Evolutionary conservation across 2,797 vertebrate genomes (phyloP), one percentile per base, ranked within the genome.

Genomic region (Steatocranus sp.): DNA sequence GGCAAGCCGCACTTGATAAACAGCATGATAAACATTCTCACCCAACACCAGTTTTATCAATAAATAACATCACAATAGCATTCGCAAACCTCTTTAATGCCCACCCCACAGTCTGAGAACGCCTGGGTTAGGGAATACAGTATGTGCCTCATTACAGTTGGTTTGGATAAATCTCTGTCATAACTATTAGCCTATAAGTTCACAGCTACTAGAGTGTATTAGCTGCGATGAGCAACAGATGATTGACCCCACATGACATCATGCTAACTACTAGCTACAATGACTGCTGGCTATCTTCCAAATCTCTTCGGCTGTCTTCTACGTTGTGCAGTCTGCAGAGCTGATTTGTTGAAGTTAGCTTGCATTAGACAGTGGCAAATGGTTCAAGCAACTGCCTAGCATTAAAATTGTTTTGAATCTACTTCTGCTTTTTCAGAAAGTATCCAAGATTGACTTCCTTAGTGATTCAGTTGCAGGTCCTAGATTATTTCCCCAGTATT

Each of bases 241-340:
- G 34, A 63, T 8, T 38, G 10, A 68, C 3, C 12, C 1, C 3
- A 68, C 12, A 14, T 9, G n/a, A 15, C 34, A 66, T 38, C 0
- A 25, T 43, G 12, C 36, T 41, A 41, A 4, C n/a, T 66, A 23
- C 34, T 63, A 63, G 58, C 61, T 41, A 38, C 32, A 38, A 66
- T 66, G 3, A 23, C 61, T 41, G 1, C 1, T 66, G 34, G 34
- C 34, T 41, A 41, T 14, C 36, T 41, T 66, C 61, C 61, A 66
- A 41, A 41, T 23, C 36, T 66, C 34, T 23, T 66, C 0, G 3
- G n/a, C 34, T 66, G 5, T 66, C n/a, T 66, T 66, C 12, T 66
- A 0, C 0, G 2, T 41, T 41, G 12, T 15, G 8, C 5, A 0
- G n/a, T 38, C 32, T 63, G 34, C 32, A 20, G 34, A 38, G n/a